Percentiles rank a stretch among this genome's conserved stretches.
phyloP scores from a whole-genome alignment of 2,797 vertebrate genomes.

The Alca torda region DNA sequence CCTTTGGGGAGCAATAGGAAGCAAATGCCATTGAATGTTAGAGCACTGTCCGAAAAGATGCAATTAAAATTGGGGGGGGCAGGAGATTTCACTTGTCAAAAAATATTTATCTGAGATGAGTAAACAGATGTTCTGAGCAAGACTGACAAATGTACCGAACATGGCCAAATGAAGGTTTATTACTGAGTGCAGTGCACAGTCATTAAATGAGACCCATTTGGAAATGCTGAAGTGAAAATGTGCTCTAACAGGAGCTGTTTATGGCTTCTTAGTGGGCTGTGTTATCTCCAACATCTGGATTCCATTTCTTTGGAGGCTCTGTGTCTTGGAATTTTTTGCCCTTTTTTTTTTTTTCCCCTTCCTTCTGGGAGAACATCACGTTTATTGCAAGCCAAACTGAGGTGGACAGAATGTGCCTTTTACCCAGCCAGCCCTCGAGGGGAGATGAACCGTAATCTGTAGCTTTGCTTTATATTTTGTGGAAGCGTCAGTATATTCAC shows the following conservation, averaged over 20 bases:
- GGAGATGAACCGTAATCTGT: not conserved
- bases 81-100: not conserved
- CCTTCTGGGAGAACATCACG: slow-evolving; percentile 50
- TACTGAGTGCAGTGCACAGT: not conserved
- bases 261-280: slow-evolving; percentile 72
- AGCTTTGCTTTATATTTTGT: not conserved
- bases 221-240: slow-evolving; percentile 62
- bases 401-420: slow-evolving; percentile 52
- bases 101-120: not conserved
- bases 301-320: slow-evolving; percentile 76
- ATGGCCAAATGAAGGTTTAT: not conserved
- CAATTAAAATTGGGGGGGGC: not conserved
- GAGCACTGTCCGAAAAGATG: not conserved
- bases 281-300: slow-evolving; percentile 80
- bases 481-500: not conserved
- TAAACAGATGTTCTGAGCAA: not conserved
- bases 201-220: slow-evolving; percentile 41
- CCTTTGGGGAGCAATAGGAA: not conserved
- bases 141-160: not conserved
- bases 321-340: slow-evolving; percentile 74
- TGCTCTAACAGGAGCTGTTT: slow-evolving; percentile 70
- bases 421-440: slow-evolving; percentile 37
- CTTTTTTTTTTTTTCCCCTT: not conserved
- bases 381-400: slow-evolving; percentile 47
- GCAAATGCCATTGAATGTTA: not conserved